Evolutionary conservation across 2,113 vertebrate genomes (phyloP).

Genomic region (Pseudopodoces humilis): DNA sequence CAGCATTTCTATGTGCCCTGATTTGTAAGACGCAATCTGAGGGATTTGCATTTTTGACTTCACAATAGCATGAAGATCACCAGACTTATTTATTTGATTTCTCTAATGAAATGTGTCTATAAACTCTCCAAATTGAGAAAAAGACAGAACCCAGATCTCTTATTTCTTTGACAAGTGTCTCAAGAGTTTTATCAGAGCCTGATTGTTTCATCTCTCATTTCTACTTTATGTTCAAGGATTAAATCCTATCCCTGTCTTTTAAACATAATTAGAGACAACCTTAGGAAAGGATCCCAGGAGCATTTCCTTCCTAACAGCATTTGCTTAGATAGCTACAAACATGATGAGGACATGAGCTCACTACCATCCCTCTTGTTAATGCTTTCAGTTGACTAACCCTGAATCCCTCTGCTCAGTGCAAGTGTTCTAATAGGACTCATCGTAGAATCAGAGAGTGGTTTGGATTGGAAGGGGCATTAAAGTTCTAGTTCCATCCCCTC

Average conservation of each 20-base stretch:
- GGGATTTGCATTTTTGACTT: neutral
- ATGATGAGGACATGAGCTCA: neutral
- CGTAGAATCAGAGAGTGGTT: neutral
- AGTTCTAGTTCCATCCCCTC: neutral
- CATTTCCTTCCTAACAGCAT: neutral
- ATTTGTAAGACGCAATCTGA: neutral
- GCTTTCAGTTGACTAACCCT: neutral
- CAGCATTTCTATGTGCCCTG: neutral
- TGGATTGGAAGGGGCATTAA: neutral
- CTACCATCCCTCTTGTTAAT: neutral
- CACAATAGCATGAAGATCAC: fast-evolving
- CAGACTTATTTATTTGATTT: neutral
- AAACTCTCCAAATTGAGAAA: neutral
- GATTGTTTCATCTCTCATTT: neutral
- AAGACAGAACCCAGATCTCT: neutral
- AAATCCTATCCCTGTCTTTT: neutral
- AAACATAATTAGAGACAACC: neutral
- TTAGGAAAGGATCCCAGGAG: neutral
- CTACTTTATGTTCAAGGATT: neutral
- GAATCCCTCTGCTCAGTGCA: neutral
- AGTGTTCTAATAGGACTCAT: neutral
- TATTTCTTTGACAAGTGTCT: neutral
- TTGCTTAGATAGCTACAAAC: neutral
- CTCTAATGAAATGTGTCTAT: neutral
- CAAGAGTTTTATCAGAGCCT: neutral